These are phyloP conservation scores for Bergia sp. DNA, from an alignment of 92 coral and sea anemone species.

Conservation along the genomic window DNA sequence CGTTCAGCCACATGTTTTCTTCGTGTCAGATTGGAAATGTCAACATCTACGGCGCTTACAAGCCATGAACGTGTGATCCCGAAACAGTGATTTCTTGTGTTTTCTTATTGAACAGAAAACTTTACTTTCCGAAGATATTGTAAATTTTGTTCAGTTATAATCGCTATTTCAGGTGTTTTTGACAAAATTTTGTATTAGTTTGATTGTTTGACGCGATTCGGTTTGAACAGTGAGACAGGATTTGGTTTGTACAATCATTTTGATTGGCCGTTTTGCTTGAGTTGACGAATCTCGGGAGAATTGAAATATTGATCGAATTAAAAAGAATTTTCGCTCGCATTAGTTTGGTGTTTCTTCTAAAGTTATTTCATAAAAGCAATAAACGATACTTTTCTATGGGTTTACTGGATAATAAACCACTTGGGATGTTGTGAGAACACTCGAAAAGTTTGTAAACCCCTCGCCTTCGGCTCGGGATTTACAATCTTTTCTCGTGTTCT, in stretches of 20 bases:
- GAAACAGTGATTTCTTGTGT: conserved; percentile 3
- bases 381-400: too few relatives aligned
- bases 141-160: conserved; percentile 26
- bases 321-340: not conserved
- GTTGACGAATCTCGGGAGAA: not conserved
- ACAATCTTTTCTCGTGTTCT: not conserved
- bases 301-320: not conserved
- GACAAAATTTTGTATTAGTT: not conserved
- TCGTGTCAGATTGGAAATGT: conserved; percentile 18
- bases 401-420: too few relatives aligned
- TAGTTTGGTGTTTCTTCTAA: not conserved
- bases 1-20: conserved; percentile 37
- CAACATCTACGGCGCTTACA: conserved; percentile 26
- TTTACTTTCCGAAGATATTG: not conserved
- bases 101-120: conserved; percentile 21
- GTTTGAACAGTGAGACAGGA: not conserved
- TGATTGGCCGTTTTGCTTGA: conserved; percentile 6
- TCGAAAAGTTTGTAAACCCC: conserved; percentile 1
- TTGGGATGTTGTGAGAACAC: not conserved
- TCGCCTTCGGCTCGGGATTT: conserved; percentile 13
- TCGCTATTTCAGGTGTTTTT: conserved; percentile 10
- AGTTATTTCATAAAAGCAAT: not conserved
- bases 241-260: not conserved
- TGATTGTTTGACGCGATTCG: not conserved
- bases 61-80: conserved; percentile 20